Evolutionary conservation across 1,140 invertebrate species (phyloP).

Genomic region (Cydia pomonella): DNA sequence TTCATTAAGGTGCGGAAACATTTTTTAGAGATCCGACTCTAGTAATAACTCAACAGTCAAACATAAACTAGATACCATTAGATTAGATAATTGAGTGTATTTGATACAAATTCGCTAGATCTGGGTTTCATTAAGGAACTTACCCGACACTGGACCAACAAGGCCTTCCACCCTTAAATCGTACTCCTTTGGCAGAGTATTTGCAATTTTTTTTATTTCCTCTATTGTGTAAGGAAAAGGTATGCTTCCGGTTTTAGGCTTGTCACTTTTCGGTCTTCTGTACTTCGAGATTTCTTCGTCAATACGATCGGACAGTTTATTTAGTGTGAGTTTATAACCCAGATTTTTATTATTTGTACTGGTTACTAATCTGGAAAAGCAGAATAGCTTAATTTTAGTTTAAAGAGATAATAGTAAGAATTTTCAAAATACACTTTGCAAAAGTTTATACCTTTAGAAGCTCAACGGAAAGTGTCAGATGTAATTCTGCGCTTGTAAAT

Average conservation of each 20-base stretch:
- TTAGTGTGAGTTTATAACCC: not conserved
- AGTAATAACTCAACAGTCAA: no score
- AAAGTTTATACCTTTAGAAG: no score
- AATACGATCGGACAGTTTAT: not conserved
- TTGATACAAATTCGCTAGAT: no score
- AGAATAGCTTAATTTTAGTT: not conserved
- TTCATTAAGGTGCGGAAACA: no score
- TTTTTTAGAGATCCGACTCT: no score
- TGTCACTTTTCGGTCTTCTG: not conserved
- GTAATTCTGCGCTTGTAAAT: no score
- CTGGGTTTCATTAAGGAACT: not conserved
- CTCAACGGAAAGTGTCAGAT: no score
- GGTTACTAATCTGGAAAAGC: not conserved
- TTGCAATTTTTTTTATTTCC: not conserved
- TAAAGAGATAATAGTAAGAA: no score
- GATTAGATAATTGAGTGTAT: no score
- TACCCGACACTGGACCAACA: not conserved
- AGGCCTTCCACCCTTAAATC: constrained; percentile 1
- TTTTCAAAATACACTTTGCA: no score
- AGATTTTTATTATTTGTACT: not conserved
- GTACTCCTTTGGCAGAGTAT: not conserved
- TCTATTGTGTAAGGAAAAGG: not conserved
- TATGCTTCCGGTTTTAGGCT: not conserved
- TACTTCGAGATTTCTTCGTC: not conserved
- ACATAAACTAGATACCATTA: no score